A percentile compares a stretch with the other conserved stretches of the same genome.
Conservation (phyloP, 2,888 invertebrate genomes). For the Camponotus fellah region DNA sequence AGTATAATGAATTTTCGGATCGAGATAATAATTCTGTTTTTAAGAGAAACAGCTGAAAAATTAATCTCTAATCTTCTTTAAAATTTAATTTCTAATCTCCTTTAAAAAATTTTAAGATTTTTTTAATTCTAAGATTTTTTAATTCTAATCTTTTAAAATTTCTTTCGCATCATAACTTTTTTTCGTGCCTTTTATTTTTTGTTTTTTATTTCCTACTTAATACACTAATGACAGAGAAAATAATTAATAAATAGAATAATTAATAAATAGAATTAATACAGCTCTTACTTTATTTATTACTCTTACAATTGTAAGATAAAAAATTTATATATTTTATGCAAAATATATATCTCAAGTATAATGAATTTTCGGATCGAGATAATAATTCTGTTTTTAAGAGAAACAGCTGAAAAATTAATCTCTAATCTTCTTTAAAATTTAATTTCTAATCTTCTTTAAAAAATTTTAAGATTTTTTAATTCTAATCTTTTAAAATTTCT, state of each 20-base stretch:
- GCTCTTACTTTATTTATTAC: neutral
- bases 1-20: neutral
- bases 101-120: neutral
- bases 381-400: neutral
- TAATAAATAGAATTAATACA: neutral
- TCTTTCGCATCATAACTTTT: neutral
- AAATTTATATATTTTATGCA: conserved; percentile 2
- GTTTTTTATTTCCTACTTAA: conserved; percentile 11
- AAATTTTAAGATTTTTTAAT: neutral
- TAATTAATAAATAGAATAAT: no score
- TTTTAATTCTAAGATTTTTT: no score
- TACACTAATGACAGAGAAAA: neutral
- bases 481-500: neutral
- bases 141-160: neutral
- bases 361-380: neutral
- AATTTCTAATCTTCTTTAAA: neutral
- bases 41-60: neutral
- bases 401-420: neutral
- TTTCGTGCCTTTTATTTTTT: neutral
- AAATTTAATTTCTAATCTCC: neutral
- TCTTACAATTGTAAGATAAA: conserved; percentile 1
- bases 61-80: neutral
- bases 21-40: neutral
- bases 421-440: neutral
- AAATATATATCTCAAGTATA: conserved; percentile 2